Evolutionary conservation across 2,888 invertebrate species (phyloP), one percentile per base, ranked within the genome.

Genomic region (Incurvaria masculella): DNA sequence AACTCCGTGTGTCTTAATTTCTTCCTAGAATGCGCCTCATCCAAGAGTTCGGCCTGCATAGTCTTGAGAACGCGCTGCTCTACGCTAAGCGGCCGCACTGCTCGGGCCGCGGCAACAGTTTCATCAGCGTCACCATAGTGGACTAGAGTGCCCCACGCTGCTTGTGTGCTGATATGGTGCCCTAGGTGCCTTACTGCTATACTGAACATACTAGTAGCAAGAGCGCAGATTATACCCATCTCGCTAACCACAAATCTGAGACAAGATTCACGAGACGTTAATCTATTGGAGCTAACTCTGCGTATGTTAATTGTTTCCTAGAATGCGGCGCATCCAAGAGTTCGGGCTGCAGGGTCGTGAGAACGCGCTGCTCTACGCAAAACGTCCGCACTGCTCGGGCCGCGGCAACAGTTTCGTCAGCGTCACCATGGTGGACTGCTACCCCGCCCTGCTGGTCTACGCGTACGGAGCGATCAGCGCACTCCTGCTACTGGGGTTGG

Each of bases 81-180:
- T 86, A 82, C 58, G 75, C 82, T 0, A 79, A 78, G 51, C 85
- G 83, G 59, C 87, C 87, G 0, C 54, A 61, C 3, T 88, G 87
- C 55, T 62, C 62, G 3, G 71, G 72, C 0, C 81, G 83, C 45
- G 69, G 69, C 1, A 79, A 80, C 1, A 72, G 61, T 43, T 87
- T 87, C 59, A 74, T 81, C 10, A 86, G 83, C 11, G 87, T 87
- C 6, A 81, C 81, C 39, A 69, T 84, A 56, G 69, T 81, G 1
- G 85, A 85, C 58, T 81, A n/a, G n/a, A 80, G 54, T 76, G 80
- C 53, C 79, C 82, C 14, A 80, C 81, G 0, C 55, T 80, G n/a
- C 51, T 78, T 2, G 60, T 72, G 51, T 59, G 79, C 16, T 42
- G 68, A 0, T 79, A 72, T 55, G 80, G 80, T 33, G 64, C n/a